Evolutionary conservation across 30 jellyfish, hydroid and myxozoan species (phyloP), one percentile per base, ranked within the genome.

Genomic region (Aurelia sp.): DNA sequence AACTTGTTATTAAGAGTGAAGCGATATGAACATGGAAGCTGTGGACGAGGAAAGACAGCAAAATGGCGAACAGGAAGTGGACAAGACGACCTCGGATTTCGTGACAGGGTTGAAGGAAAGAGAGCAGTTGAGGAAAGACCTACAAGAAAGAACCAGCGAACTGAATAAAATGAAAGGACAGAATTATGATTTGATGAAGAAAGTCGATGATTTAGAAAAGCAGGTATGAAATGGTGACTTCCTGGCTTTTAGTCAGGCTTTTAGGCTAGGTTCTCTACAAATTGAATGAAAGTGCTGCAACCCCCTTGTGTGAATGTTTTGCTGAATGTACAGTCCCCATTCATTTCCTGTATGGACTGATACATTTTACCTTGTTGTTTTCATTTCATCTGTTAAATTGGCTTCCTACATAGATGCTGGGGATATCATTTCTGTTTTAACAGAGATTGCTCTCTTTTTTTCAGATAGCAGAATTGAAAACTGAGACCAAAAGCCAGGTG

Each of bases 121-220:
- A 71, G 96, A 90, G 48, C 64, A 73, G 13, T 61, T 91, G 74
- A 91, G 85, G 74, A 79, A 78, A 30, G 94, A 91, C 48, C 78
- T 91, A 31, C 87, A 71, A 15, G 91, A 86, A 35, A 71, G 66
- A 27, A 78, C 91, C 18, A 81, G 64, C 21, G 98, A 91, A 79
- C 71, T 91, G 78, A 91, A 86, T 20, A 86, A 74, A 72, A 89
- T 84, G 66, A 91, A 91, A 59, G 91, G 98, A n/a, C 96, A 91
- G 76, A 91, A 91, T 73, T 91, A 91, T 70, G 98, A 91, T 77
- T 72, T 91, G 51, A 16, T 73, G 85, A 91, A 91, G 64, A 91
- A 73, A 64, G 37, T 79, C 51, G 98, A 91, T 50, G 85, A 72
- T 30, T 74, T 91, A 30, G 96, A 91, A 76, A 85, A 91, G 51